Evolutionary conservation across 2,113 vertebrate genomes (phyloP).

Genomic region (Lepus timidus): DNA sequence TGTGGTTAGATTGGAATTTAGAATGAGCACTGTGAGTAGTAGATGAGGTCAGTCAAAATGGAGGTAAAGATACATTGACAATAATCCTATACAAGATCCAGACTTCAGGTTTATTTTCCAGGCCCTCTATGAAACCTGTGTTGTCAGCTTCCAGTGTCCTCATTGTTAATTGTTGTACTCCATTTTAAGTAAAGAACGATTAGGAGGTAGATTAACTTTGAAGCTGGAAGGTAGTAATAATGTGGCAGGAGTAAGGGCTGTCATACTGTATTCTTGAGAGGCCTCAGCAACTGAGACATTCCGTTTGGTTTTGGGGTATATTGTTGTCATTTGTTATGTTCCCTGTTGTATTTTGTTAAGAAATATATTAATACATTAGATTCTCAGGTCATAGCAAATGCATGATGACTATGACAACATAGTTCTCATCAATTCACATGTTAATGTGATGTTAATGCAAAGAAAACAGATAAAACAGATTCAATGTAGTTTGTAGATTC

Average conservation of each 20-base stretch:
- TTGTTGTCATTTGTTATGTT: too few relatives aligned
- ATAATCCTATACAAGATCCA: background rate
- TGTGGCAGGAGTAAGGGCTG: background rate
- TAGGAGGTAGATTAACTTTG: background rate
- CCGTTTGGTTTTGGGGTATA: background rate
- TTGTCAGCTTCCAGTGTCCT: background rate
- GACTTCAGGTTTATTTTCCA: constrained; percentile 5
- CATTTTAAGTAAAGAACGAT: constrained; percentile 46
- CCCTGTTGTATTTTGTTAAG: too few relatives aligned
- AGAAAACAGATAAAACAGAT: too few relatives aligned
- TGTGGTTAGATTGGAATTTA: constrained; percentile 25
- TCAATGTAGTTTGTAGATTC: too few relatives aligned
- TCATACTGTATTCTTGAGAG: background rate
- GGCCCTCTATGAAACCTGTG: background rate
- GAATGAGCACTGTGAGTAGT: constrained; percentile 5
- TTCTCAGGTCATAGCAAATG: too few relatives aligned
- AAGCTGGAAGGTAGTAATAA: background rate
- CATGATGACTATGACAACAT: too few relatives aligned
- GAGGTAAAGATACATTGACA: constrained; percentile 36
- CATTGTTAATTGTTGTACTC: background rate
- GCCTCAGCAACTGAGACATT: background rate
- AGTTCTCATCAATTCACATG: too few relatives aligned
- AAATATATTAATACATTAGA: too few relatives aligned
- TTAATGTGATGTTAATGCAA: too few relatives aligned
- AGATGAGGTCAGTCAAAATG: constrained; percentile 36